These are phyloP conservation scores for Ptycholaimellus sp. DNA, from an alignment of 2,888 invertebrate genomes.

Conservation along the genomic window DNA sequence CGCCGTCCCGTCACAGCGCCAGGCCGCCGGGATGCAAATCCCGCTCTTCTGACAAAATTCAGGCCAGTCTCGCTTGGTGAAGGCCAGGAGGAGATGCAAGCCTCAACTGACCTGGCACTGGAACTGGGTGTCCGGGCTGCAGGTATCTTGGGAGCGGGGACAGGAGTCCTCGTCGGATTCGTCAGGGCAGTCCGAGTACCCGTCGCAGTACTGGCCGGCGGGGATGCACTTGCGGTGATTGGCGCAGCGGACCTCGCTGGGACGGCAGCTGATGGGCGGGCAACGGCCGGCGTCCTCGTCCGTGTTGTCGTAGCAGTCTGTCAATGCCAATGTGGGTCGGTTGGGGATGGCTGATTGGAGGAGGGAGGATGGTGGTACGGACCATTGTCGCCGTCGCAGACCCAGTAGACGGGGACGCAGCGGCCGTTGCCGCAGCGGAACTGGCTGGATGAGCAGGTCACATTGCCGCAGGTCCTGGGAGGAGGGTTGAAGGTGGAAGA, in stretches of 20 bases:
- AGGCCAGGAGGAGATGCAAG: too few relatives aligned
- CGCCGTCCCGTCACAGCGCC: slow-evolving; percentile 80
- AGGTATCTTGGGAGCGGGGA: slow-evolving; percentile 44
- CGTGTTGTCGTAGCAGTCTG: slow-evolving; percentile 70
- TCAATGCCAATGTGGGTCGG: too few relatives aligned
- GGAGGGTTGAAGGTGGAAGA: not conserved
- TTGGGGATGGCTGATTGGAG: too few relatives aligned
- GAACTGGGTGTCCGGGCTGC: slow-evolving; percentile 20
- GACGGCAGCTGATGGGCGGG: slow-evolving; percentile 22
- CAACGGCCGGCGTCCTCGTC: slow-evolving; percentile 67
- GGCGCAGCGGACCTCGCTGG: slow-evolving; percentile 40
- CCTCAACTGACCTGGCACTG: slow-evolving; percentile 17
- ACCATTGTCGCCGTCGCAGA: slow-evolving; percentile 56
- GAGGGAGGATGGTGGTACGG: too few relatives aligned
- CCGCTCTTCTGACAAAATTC: too few relatives aligned
- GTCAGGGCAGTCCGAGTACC: slow-evolving; percentile 74
- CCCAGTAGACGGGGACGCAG: slow-evolving; percentile 60
- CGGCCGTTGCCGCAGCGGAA: slow-evolving; percentile 75
- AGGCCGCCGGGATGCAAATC: slow-evolving; percentile 75
- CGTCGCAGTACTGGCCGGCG: slow-evolving; percentile 66
- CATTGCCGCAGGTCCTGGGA: slow-evolving; percentile 31
- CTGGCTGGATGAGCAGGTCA: slow-evolving; percentile 61
- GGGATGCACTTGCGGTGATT: slow-evolving; percentile 74
- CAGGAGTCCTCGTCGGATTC: slow-evolving; percentile 37
- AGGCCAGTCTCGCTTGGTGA: too few relatives aligned